A percentile compares a stretch with the other conserved stretches of the same genome.
Conservation (phyloP, 2,888 invertebrate genomes). For the Cephus rjabovi region DNA sequence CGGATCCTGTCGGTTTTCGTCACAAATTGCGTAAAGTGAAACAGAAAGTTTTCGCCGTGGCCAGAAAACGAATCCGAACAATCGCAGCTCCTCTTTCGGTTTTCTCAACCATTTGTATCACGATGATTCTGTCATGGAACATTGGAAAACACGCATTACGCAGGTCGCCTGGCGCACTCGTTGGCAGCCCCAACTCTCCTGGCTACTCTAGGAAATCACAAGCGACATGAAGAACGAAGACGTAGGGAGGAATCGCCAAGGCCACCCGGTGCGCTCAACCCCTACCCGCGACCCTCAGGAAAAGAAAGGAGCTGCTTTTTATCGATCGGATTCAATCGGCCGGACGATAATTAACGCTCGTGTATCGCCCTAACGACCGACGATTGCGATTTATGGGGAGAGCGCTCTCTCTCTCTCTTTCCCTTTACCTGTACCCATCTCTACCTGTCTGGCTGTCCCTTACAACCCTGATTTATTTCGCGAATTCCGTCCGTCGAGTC, state of each 20-base stretch:
- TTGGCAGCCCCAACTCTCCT: background rate
- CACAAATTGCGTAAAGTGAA: too few species aligned
- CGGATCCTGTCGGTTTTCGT: too few species aligned
- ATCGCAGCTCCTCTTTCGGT: too few species aligned
- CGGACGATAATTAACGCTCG: slow-evolving; percentile 53
- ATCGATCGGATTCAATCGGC: slow-evolving; percentile 51
- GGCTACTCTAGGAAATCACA: background rate
- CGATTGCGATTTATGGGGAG: slow-evolving; percentile 54
- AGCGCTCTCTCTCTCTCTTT: slow-evolving; percentile 26
- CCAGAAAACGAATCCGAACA: too few species aligned
- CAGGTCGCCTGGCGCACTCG: too few species aligned
- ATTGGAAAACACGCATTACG: too few species aligned
- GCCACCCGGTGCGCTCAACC: slow-evolving; percentile 34
- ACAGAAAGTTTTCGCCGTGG: too few species aligned
- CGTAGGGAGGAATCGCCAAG: too few species aligned
- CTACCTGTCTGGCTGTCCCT: slow-evolving; percentile 31
- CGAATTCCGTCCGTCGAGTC: background rate
- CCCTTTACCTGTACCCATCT: slow-evolving; percentile 19
- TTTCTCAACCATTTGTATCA: too few species aligned
- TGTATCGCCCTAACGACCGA: slow-evolving; percentile 50
- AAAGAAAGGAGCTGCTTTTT: slow-evolving; percentile 46
- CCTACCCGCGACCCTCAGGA: slow-evolving; percentile 26
- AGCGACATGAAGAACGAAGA: too few species aligned
- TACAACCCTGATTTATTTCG: slow-evolving; percentile 37
- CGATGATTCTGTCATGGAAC: too few species aligned